Evolutionary conservation across 2,888 invertebrate species (phyloP).

Genomic region (Callosobruchus maculatus): DNA sequence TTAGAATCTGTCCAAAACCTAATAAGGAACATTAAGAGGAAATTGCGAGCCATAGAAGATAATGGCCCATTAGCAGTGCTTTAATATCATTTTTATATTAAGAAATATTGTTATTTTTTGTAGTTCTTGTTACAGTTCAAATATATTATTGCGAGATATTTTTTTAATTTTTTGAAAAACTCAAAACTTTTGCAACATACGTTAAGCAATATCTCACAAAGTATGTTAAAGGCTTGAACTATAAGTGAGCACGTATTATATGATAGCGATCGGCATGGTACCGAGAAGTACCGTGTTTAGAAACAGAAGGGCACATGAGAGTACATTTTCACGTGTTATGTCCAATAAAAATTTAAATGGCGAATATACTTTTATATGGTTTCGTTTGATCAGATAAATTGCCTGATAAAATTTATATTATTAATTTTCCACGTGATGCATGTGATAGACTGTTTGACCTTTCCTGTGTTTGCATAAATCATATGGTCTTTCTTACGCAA

Average conservation of each 20-base stretch:
- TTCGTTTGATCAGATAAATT: neutral
- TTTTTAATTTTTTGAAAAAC: no score
- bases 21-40: no score
- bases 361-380: neutral
- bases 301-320: neutral
- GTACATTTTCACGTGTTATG: neutral
- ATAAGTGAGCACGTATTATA: neutral
- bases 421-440: constrained; percentile 8
- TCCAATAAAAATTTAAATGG: neutral
- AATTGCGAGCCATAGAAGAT: no score
- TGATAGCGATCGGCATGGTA: neutral
- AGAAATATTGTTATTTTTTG: no score
- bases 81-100: no score
- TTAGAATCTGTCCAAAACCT: no score
- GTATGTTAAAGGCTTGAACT: neutral
- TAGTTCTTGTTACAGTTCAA: no score
- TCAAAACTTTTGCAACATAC: no score
- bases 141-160: no score
- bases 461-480: neutral
- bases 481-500: neutral
- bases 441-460: constrained; percentile 9
- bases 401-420: neutral
- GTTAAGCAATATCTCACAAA: neutral
- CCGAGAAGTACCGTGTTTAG: neutral
- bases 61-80: no score